Percentiles rank a stretch among this genome's conserved stretches.
phyloP scores from a whole-genome alignment of 2,113 vertebrate genomes.

The Perca schrenkii region DNA sequence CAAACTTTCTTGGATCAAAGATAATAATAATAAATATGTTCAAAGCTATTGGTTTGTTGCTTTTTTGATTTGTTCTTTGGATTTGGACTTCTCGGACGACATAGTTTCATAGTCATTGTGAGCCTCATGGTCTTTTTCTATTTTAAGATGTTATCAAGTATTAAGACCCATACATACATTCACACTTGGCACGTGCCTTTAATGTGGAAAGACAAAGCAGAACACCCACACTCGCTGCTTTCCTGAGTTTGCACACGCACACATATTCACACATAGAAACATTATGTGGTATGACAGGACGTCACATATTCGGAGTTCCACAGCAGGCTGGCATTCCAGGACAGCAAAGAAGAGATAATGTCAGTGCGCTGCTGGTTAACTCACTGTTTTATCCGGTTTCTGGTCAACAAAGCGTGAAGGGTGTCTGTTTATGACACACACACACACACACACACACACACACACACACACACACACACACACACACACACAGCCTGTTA shows the following conservation, averaged over 20 bases:
- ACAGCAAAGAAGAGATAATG: conserved; percentile 73
- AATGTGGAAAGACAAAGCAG: conserved; percentile 49
- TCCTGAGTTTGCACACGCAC: conserved; percentile 28
- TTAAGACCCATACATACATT: conserved; percentile 33
- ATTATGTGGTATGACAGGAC: conserved; percentile 64
- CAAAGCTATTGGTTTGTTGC: conserved; percentile 5
- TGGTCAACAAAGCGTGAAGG: conserved; percentile 74
- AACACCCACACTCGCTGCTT: conserved; percentile 36
- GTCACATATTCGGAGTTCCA: conserved; percentile 67
- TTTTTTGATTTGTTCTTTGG: background rate
- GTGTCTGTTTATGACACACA: conserved; percentile 73
- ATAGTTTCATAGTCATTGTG: conserved; percentile 15
- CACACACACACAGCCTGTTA: conserved; percentile 51
- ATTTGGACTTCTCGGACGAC: conserved; percentile 10
- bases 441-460: conserved; percentile 46
- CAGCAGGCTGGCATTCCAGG: conserved; percentile 72
- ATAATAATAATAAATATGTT: background rate
- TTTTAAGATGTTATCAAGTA: conserved; percentile 31
- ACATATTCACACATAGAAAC: conserved; percentile 24
- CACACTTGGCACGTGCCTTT: conserved; percentile 45
- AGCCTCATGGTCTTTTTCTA: conserved; percentile 4
- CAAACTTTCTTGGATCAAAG: conserved; percentile 28
- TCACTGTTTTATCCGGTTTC: conserved; percentile 74
- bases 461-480: conserved; percentile 55
- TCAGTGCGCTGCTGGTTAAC: conserved; percentile 68